These are phyloP conservation scores for Crypturellus undulatus DNA, from an alignment of 2,113 vertebrate species.

Conservation along the genomic window DNA sequence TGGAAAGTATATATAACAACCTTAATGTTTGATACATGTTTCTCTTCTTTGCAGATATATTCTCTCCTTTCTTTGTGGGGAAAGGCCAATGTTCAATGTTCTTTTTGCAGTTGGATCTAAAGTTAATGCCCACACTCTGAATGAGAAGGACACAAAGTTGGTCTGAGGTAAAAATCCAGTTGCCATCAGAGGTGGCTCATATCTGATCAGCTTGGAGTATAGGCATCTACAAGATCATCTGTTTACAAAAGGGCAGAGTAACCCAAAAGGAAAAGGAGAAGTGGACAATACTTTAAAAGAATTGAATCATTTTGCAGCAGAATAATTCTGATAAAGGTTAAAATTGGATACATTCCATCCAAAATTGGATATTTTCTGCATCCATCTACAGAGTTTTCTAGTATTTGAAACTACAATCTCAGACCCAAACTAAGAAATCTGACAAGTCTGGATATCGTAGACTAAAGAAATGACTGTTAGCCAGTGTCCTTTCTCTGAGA, in stretches of 20 bases:
- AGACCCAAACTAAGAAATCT: neutral
- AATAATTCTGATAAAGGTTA: neutral
- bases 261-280: neutral
- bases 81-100: neutral
- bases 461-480: neutral
- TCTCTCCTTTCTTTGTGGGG: neutral
- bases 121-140: neutral
- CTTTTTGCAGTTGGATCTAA: neutral
- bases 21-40: neutral
- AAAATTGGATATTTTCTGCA: neutral
- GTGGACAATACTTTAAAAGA: neutral
- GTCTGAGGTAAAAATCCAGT: neutral
- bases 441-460: neutral
- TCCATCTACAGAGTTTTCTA: neutral
- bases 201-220: fast-evolving
- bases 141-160: neutral
- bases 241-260: neutral
- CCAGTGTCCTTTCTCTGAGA: neutral
- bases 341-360: neutral
- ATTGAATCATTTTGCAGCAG: neutral
- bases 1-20: neutral
- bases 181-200: neutral
- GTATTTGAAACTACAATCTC: neutral
- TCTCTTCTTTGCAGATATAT: neutral
- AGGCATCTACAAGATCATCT: neutral